phyloP scores from a whole-genome alignment of 2,888 invertebrate species.

The Aelia acuminata region DNA sequence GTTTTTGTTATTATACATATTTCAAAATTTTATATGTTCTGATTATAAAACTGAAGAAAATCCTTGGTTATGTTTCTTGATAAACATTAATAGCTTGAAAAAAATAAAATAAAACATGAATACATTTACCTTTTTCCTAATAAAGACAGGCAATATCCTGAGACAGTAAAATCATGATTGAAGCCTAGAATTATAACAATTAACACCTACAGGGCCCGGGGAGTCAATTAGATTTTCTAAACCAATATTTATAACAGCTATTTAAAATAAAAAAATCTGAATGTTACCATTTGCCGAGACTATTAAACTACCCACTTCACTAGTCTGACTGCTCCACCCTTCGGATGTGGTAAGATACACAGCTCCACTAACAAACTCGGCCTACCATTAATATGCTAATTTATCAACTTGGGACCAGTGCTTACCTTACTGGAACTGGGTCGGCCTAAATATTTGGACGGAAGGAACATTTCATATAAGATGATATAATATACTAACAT shows the following conservation, averaged over 20 bases:
- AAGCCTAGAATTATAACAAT: neutral
- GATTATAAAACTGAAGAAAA: no score
- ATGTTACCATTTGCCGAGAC: neutral
- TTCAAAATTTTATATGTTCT: no score
- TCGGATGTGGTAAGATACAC: neutral
- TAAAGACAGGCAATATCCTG: neutral
- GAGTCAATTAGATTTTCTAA: conserved; percentile 5
- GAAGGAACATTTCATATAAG: neutral
- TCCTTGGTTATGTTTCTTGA: no score
- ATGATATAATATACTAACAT: neutral
- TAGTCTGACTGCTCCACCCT: neutral
- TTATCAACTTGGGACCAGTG: neutral
- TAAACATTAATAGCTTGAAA: no score
- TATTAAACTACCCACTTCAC: neutral
- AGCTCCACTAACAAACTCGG: neutral
- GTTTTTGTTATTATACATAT: no score
- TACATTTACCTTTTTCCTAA: neutral
- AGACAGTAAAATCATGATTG: neutral
- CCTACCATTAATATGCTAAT: neutral
- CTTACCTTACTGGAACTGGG: neutral
- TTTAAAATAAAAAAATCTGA: neutral
- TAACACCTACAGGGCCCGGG: neutral
- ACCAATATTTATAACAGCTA: conserved; percentile 10
- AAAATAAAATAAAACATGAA: neutral
- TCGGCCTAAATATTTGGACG: neutral